Evolutionary conservation across 2,797 vertebrate genomes (phyloP), one percentile per base, ranked within the genome.

Genomic region (Esox masquinongy): DNA sequence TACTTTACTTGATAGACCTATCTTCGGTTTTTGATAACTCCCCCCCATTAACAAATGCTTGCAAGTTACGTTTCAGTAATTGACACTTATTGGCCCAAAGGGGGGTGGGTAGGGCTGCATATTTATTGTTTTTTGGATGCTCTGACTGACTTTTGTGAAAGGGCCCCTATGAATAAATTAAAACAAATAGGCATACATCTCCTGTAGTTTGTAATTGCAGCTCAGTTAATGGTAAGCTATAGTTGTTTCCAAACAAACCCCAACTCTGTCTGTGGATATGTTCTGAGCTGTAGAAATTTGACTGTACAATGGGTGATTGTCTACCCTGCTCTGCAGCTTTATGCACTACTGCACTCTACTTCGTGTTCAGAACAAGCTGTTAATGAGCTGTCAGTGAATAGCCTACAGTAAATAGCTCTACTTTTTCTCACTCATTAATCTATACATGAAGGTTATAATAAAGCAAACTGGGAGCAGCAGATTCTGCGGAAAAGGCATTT

Each of bases 231-330:
- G 77, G 76, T 73, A 76, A 3, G 69, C 70, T 68, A 83, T 77
- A 14, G 12, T 82, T 9, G 2, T 74, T 79, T 50, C 56, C 73
- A 77, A 80, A 84, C 84, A 84, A 83, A 81, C 75, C 72, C 68
- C 74, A 72, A 78, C 75, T 75, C 78, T 80, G 81, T 79, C 82
- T 90, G 82, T 79, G 81, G 68, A 22, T 68, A 77, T 75, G 80
- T 82, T 88, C 81, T 82, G 78, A 74, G 80, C 79, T 76, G 85
- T 88, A 88, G 80, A 89, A 85, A 86, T 81, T 47, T 50, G 56
- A 78, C 73, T 14, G 43, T 47, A 87, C 84, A 83, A 82, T 84
- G 83, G 82, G 67, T 53, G 83, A 87, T 90, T 90, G 66, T 70
- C 80, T 74, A 49, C 68, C 79, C 75, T 34, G 6, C 80, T 74